Base-by-base conservation (phyloP, 1,140 invertebrate species). In the Panonychus citri region DNA sequence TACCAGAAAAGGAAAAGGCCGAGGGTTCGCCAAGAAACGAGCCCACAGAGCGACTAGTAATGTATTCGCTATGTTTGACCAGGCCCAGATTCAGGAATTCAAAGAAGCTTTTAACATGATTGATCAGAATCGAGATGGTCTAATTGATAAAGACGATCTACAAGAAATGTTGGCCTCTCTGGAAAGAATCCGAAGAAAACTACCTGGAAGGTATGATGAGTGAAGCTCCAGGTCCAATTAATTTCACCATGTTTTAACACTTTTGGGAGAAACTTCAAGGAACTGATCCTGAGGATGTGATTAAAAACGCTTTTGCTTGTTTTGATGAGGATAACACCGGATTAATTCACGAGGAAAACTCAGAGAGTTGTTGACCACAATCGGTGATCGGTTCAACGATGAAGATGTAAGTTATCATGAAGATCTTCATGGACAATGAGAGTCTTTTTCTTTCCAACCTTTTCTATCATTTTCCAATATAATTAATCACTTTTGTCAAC, bases 21-120 rank as follows among this genome's bases (percentile, higher is more conserved):
- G 64, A 25, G 55, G 66, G 58, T 30, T 63, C 34, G 56, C 69
- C 62, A 63, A 67, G 61, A 62, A 65, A 61, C 40, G 71, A 24
- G 70, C 71, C 15, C 71, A 73, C 57, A 57, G 71, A 52, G 70
- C 73, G 21, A 97, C 93, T 53, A 95, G 89, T 39, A 97, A 96
- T 81, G 90, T 97, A 0, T 97, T 97, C 73, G 91, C 90, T 54
- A 96, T 96, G 90, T 96, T 96, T 73, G 91, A 96, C 70, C 89
- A 96, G 67, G 88, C 89, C 0, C 93, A 97, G 71, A 65, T 63
- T 53, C 89, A 91, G 59, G 91, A 97, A 69, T 97, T 97, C 68
- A 97, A 97, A 69, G 91, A 96, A 73, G 95, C 94, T 24, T 99
- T 99, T 69, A 97, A 97, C 64, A 97, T 99, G 89, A 99, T 99